Base-by-base conservation (phyloP, 2,797 vertebrate species). In the Gastrophryne carolinensis region DNA sequence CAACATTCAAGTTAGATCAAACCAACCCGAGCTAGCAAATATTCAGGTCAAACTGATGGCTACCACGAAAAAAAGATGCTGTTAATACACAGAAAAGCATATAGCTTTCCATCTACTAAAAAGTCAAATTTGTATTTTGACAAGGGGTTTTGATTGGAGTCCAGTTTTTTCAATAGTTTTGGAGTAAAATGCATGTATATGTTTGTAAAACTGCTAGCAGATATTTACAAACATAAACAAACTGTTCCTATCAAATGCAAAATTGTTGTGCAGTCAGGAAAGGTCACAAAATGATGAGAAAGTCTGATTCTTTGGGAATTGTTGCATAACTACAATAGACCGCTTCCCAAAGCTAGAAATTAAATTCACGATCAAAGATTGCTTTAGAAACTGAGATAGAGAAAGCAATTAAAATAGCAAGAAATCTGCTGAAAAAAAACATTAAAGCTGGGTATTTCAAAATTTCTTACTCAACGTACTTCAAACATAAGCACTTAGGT, bases 401-500 rank as follows among this genome's bases (percentile, higher is more conserved):
- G 41, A 75, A 68, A 53, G 56, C 56, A 75, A 75, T 75, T 75
- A 75, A 61, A 49, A 75, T 35, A 61, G 44, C 52, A 58, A 35
- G 44, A 68, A 75, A 61, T 58, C 30, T 47, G 30, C 47, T 24
- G 35, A 50, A 67, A 57, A 67, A 57, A 56, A 75, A 60, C 24
- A 49, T 66, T 58, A 75, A 67, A 69, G 53, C 19, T 26, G 39
- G 5, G 5, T 65, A 44, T 73, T 47, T 47, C 2, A 54, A 53
- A 47, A 37, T 47, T 44, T 65, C 27, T 65, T 17, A 74, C 29
- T 74, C 61, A 34, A 49, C 29, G 58, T 66, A 58, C 62, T 57
- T 74, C 60, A 73, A 73, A 65, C 37, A 65, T 47, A n/a, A 57
- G 61, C 61, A 73, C 72, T 73, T 75, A 67, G 53, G 60, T 29